A percentile compares a stretch with the other conserved stretches of the same genome.
These are phyloP conservation scores for Chaetorhynchus papuensis DNA, from an alignment of 2,113 vertebrate genomes.

Conservation along the genomic window DNA sequence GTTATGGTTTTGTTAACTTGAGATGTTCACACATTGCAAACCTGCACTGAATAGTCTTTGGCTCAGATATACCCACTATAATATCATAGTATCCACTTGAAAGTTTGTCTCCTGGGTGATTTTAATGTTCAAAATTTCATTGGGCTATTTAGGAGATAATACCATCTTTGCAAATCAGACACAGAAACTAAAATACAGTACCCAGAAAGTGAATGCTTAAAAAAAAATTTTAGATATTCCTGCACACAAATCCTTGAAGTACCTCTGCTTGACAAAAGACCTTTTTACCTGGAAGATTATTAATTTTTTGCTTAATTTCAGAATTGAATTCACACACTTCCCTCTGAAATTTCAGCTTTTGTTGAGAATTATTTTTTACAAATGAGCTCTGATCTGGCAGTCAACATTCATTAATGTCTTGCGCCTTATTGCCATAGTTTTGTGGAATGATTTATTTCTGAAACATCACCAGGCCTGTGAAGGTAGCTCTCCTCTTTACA, in stretches of 20 bases:
- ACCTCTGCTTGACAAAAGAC: not conserved
- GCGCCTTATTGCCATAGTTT: not conserved
- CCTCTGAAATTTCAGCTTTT: not conserved
- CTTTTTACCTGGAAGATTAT: not conserved
- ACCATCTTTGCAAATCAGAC: not conserved
- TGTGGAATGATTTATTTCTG: not conserved
- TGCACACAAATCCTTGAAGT: not conserved
- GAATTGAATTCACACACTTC: not conserved
- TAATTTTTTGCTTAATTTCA: not conserved
- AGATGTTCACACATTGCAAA: not conserved
- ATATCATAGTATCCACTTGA: not conserved
- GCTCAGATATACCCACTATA: not conserved
- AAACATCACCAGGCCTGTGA: not conserved
- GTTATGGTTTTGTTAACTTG: not conserved
- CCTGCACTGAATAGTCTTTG: not conserved
- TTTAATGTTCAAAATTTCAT: not conserved
- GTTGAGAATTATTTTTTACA: not conserved
- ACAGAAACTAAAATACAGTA: not conserved
- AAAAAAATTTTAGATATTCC: not conserved
- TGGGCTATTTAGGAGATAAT: not conserved
- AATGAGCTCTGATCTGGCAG: not conserved
- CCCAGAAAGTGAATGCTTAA: accelerated
- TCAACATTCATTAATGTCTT: not conserved
- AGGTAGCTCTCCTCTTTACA: not conserved
- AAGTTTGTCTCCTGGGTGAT: not conserved